Base-by-base conservation (phyloP, 2,888 invertebrate genomes). In the Eulithis prunata region DNA sequence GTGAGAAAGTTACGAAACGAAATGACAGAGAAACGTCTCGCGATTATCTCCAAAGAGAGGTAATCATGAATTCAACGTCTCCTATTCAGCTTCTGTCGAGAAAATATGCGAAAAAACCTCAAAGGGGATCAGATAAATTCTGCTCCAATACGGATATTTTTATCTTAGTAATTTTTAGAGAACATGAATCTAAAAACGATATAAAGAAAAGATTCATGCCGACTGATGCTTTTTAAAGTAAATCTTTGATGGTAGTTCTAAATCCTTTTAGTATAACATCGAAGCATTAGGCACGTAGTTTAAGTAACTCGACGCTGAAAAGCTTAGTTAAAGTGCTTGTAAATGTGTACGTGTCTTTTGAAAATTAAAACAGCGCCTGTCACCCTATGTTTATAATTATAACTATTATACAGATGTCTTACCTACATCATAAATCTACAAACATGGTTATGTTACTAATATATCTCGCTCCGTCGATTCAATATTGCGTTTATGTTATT, bases 161-260 rank as follows among this genome's bases (percentile, higher is more conserved):
- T 64, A 59, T 59, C 43, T 55, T 47, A 51, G 55, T 45, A 45
- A 59, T 55, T 56, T 64, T 55, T 47, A 55, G 13, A 51, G 51
- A 36, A 47, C 55, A 59, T 64, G 64, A 55, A 59, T 64, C 46
- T 63, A 62, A 45, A 12, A n/a, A 47, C 43, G 49, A 64, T 59
- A 52, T 49, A 59, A n/a, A 64, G 43, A 59, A 43, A 59, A 64
- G 55, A 59, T 55, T 41, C 49, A 55, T 55, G 61, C 38, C 28
- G 12, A 54, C 56, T 47, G n/a, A 67, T 51, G 58, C 63, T 55
- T 57, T 66, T 21, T 55, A 69, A 57, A 62, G 32, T 32, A 64
- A 64, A 65, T 66, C 68, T 57, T 57, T 67, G 56, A 56, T 65
- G 63, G 57, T 61, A 63, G 63, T 71, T 66, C 66, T 46, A 67